These are phyloP conservation scores for Xanthia icteritia DNA, from an alignment of 2,888 invertebrate genomes.

Conservation along the genomic window DNA sequence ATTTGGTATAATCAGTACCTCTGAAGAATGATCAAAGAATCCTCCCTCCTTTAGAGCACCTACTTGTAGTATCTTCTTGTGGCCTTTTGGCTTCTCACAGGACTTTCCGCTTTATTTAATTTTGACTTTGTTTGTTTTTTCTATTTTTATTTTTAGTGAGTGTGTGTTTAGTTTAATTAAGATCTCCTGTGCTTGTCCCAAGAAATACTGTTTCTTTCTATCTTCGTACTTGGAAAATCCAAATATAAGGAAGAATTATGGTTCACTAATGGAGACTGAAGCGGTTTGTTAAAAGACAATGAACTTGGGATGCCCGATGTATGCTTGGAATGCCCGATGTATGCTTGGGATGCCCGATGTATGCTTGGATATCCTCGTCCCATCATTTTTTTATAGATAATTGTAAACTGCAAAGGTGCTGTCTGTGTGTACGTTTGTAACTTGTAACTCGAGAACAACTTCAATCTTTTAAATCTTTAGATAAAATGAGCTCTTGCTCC, in stretches of 20 bases:
- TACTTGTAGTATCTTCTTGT: conserved; percentile 16
- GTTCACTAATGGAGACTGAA: conserved; percentile 23
- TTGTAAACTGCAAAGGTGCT: neutral
- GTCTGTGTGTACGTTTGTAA: neutral
- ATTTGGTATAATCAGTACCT: conserved; percentile 41
- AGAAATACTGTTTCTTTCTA: no score
- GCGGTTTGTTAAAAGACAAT: conserved; percentile 36
- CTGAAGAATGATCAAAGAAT: conserved; percentile 48
- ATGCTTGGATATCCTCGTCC: neutral
- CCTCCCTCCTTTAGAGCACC: neutral
- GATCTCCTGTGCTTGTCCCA: no score
- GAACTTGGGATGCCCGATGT: conserved; percentile 16
- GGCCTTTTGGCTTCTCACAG: no score
- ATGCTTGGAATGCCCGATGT: neutral
- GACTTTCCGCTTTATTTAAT: no score
- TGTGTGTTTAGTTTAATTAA: no score
- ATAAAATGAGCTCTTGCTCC: neutral
- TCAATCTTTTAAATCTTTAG: neutral
- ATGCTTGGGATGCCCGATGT: conserved; percentile 9
- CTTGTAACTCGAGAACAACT: neutral
- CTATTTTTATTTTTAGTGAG: no score
- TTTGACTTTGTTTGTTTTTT: no score
- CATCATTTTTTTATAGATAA: neutral
- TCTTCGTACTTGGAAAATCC: conserved; percentile 31
- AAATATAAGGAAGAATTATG: conserved; percentile 42